Percentiles rank a stretch among this genome's conserved stretches.
These are phyloP conservation scores for Noctua janthina DNA, from an alignment of 2,888 invertebrate genomes.

Conservation along the genomic window DNA sequence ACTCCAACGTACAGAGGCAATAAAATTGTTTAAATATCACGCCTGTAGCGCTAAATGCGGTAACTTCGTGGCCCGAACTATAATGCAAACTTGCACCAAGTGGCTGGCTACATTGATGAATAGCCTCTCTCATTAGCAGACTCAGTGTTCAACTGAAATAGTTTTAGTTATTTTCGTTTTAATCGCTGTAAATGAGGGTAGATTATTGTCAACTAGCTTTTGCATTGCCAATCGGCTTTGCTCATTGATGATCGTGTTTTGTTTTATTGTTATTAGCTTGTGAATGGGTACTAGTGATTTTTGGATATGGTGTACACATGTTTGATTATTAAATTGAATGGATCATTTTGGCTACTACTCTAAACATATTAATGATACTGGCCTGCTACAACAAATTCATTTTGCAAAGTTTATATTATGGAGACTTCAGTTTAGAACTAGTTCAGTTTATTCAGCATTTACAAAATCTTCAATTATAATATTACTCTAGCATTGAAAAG, in stretches of 20 bases:
- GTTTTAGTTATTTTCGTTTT: conserved; percentile 60
- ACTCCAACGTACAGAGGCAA: not conserved
- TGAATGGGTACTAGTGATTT: not conserved
- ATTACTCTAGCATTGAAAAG: no score
- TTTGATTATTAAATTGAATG: no score
- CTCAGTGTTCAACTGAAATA: conserved; percentile 55
- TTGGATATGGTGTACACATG: no score
- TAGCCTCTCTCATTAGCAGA: conserved; percentile 59
- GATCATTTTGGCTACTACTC: no score
- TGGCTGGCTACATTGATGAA: conserved; percentile 60
- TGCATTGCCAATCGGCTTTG: conserved; percentile 8
- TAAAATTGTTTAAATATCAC: not conserved
- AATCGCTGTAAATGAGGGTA: conserved; percentile 54
- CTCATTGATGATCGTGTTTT: conserved; percentile 4
- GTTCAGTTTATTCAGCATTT: no score
- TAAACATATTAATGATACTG: no score
- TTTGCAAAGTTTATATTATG: no score
- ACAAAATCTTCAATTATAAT: no score
- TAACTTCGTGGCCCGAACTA: conserved; percentile 29
- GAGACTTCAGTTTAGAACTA: no score
- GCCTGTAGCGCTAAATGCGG: not conserved
- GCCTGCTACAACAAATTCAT: no score
- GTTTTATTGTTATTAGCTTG: not conserved
- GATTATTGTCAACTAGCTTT: conserved; percentile 32
- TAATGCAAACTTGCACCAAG: conserved; percentile 52